Evolutionary conservation across 2,797 vertebrate species (phyloP).

Genomic region (Vultur gryphus): DNA sequence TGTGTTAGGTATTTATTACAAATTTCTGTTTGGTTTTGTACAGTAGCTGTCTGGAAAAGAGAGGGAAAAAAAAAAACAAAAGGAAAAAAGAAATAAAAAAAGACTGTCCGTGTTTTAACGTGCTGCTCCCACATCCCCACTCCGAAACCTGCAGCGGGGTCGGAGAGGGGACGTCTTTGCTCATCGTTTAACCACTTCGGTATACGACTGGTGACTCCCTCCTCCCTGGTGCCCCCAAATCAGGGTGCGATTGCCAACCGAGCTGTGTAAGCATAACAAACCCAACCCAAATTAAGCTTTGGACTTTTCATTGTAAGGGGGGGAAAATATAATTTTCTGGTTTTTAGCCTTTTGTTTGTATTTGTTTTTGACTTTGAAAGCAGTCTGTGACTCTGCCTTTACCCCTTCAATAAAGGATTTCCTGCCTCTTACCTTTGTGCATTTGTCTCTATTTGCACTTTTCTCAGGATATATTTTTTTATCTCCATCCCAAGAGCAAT

Average conservation of each 20-base stretch:
- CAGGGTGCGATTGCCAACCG: background rate
- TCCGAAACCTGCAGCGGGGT: background rate
- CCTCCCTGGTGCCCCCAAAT: background rate
- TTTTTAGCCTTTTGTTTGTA: background rate
- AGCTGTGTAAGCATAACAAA: background rate
- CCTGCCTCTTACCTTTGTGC: background rate
- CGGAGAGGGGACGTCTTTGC: background rate
- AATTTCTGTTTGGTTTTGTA: conserved; percentile 72
- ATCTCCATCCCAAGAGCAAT: background rate
- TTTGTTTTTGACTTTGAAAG: conserved; percentile 33
- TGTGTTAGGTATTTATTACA: conserved; percentile 85
- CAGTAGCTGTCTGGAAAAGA: conserved; percentile 74
- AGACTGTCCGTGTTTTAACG: conserved; percentile 61
- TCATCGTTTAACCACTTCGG: background rate
- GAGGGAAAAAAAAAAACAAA: background rate
- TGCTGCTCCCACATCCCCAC: conserved; percentile 72
- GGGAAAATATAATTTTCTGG: background rate
- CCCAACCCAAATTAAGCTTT: background rate
- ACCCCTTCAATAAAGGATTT: conserved; percentile 62
- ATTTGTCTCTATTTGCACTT: background rate
- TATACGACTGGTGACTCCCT: background rate
- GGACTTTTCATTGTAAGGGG: background rate
- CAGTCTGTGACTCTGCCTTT: conserved; percentile 37
- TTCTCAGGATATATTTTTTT: background rate
- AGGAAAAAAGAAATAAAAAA: background rate